Evolutionary conservation across 2,113 vertebrate species (phyloP).

Genomic region (Cochlearius cochlearius): DNA sequence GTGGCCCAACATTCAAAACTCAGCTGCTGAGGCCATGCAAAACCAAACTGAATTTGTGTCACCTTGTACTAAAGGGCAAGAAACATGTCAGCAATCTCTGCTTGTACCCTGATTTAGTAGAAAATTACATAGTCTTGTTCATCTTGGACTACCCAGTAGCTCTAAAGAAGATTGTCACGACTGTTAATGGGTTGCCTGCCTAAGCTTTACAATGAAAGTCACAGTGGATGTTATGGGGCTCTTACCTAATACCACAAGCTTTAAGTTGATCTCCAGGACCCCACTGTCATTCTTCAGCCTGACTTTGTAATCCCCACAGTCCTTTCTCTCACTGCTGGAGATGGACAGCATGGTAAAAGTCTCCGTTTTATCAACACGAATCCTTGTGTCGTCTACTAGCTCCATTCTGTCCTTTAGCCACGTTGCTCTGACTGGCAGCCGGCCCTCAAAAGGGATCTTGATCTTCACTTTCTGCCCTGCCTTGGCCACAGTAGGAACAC

Average conservation of each 20-base stretch:
- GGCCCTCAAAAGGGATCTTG: conserved; percentile 80
- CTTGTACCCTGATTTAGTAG: not conserved
- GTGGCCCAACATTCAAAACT: not conserved
- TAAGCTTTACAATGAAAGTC: not conserved
- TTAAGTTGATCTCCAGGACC: conserved; percentile 70
- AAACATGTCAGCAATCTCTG: not conserved
- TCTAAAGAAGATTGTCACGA: not conserved
- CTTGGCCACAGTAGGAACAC: conserved; percentile 77
- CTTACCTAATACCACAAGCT: conserved; percentile 82
- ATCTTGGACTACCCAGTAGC: not conserved
- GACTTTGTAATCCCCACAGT: conserved; percentile 82
- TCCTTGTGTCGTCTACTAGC: conserved; percentile 63
- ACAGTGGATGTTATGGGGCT: not conserved
- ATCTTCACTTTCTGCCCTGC: conserved; percentile 76
- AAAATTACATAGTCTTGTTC: not conserved
- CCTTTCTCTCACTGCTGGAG: conserved; percentile 76
- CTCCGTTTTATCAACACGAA: conserved; percentile 74
- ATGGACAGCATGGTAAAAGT: conserved; percentile 75
- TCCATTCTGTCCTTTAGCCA: conserved; percentile 84
- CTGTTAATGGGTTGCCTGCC: not conserved
- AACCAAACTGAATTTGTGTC: not conserved
- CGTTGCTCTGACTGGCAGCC: conserved; percentile 76
- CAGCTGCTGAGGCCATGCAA: not conserved
- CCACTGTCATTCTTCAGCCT: conserved; percentile 85
- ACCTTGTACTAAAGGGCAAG: not conserved